Evolutionary conservation across 2,888 invertebrate species (phyloP), one percentile per base, ranked within the genome.

Genomic region (Cataglyphis rosenhaueri): DNA sequence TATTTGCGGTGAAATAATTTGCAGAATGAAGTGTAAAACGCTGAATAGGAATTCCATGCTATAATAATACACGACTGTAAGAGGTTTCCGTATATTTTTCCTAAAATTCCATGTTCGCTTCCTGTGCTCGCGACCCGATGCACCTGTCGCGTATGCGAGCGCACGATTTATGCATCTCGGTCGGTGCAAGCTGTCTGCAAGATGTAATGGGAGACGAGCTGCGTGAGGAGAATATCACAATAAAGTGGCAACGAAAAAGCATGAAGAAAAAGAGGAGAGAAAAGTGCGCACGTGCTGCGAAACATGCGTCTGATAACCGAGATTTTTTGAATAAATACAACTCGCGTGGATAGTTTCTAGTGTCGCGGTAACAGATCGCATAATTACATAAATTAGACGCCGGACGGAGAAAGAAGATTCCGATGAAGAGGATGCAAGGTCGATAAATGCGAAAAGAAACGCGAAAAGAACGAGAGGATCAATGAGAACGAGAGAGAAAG

Each of bases 371-470:
- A 85, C 82, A 87, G 84, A 87, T 86, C 86, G 87, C 85, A 90
- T 92, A 92, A 92, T 92, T 92, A 91, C 91, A 91, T 91, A 91
- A 92, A 92, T 92, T 92, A 91, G 88, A 82, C 84, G 86, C 81
- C 84, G 84, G 62, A 84, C 87, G 84, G 76, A 55, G 35, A 21
- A n/a, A 35, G 21, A 38, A 59, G 57, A 4, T 21, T 18, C 8
- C 12, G 64, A 48, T 10, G 55, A 57, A 38, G 35, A 74, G 52
- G 6, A 65, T 15, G 44, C 15, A 44, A 44, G 44, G 21, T 57
- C 71, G 71, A 71, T 38, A 38, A 61, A 38, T 25, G 57, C 25
- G 10, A 35, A 35, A 70, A 57, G 57, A n/a, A 71, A 57, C 29
- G 29, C 48, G 12, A 65, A 29, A 29, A 29, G 29, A 29, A 38